These are phyloP conservation scores for Drosophila fulvimacula DNA, from an alignment of 2,888 invertebrate genomes.

Conservation along the genomic window DNA sequence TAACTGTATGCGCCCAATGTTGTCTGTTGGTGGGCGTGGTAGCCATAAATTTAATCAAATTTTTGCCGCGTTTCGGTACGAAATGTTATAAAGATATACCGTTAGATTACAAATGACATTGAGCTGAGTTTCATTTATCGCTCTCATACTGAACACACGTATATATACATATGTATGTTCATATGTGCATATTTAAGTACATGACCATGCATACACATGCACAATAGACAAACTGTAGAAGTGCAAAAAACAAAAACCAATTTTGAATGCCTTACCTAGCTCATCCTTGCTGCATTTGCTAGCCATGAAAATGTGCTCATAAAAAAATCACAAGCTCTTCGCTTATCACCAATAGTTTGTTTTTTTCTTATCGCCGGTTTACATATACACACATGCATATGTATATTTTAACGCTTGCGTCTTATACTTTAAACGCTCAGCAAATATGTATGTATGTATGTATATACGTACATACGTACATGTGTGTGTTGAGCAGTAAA, in stretches of 20 bases:
- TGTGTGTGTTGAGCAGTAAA: constrained; percentile 11
- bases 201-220: background rate
- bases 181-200: no score
- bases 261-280: background rate
- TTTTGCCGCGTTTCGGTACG: constrained; percentile 19
- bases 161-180: background rate
- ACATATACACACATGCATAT: no score
- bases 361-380: constrained; percentile 67
- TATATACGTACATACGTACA: background rate
- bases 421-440: constrained; percentile 51
- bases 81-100: constrained; percentile 48
- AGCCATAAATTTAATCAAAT: constrained; percentile 51
- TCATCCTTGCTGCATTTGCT: constrained; percentile 26
- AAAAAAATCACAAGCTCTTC: constrained; percentile 9
- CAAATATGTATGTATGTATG: constrained; percentile 35
- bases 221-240: background rate
- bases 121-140: constrained; percentile 32
- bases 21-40: background rate
- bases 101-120: constrained; percentile 57
- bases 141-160: constrained; percentile 19
- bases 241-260: background rate
- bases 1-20: constrained; percentile 1
- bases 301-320: constrained; percentile 21
- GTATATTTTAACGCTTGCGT: constrained; percentile 51
- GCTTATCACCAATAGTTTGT: constrained; percentile 57